Evolutionary conservation across 2,113 vertebrate genomes (phyloP).

Genomic region (Echinops telfairi): DNA sequence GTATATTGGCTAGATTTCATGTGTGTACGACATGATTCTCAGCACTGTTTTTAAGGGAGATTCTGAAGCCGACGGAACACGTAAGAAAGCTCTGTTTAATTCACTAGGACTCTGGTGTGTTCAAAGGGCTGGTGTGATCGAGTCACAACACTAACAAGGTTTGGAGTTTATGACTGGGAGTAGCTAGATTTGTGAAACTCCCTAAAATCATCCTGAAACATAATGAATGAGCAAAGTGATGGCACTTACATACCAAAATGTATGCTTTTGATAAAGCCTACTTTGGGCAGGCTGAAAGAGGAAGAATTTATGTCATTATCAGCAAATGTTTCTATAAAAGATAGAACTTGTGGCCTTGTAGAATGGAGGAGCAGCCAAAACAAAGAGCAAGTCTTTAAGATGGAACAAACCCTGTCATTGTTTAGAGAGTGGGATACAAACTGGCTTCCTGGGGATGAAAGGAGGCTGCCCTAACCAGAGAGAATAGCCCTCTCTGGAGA

Average conservation of each 20-base stretch:
- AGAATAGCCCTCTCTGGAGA: neutral
- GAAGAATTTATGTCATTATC: neutral
- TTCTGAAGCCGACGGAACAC: constrained; percentile 12
- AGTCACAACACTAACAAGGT: neutral
- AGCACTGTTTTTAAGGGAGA: neutral
- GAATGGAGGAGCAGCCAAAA: neutral
- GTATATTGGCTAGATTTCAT: neutral
- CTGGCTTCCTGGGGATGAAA: neutral
- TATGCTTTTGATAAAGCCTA: constrained; percentile 13
- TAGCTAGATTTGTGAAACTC: neutral
- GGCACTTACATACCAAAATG: neutral
- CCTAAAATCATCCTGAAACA: constrained; percentile 11
- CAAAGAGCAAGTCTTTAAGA: too few relatives aligned
- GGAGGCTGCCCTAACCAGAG: neutral
- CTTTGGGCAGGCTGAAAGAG: neutral
- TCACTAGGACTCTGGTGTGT: neutral
- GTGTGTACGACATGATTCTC: neutral
- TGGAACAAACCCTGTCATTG: neutral
- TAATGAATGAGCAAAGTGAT: neutral
- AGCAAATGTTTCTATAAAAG: neutral
- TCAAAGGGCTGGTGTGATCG: constrained; percentile 33
- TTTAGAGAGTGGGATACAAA: neutral
- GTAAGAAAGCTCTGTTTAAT: constrained; percentile 38
- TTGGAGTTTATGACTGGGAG: neutral
- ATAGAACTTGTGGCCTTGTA: neutral